Evolutionary conservation across 2,797 vertebrate genomes (phyloP).

Genomic region (Artibeus jamaicensis): DNA sequence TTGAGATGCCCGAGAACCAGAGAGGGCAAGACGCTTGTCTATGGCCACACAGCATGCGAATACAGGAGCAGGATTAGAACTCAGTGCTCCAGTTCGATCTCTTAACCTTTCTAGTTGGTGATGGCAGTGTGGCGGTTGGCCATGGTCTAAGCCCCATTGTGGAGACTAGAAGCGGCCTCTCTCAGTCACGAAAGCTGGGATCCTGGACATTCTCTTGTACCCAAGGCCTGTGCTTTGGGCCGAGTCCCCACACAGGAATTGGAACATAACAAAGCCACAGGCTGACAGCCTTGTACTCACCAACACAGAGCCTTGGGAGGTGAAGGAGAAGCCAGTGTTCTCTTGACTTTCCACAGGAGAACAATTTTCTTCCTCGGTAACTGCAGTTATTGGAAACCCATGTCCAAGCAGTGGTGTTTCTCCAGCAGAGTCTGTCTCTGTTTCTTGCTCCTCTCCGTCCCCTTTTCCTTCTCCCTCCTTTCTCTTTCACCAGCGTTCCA

Average conservation of each 20-base stretch:
- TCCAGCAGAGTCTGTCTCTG: neutral
- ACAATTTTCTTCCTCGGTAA: conserved; percentile 38
- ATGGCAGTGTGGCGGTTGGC: neutral
- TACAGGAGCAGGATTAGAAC: neutral
- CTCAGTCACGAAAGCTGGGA: neutral
- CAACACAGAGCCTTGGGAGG: neutral
- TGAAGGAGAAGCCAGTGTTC: neutral
- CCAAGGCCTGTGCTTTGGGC: neutral
- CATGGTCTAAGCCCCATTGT: fast-evolving
- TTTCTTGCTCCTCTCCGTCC: neutral
- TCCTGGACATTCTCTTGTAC: neutral
- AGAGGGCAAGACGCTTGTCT: neutral
- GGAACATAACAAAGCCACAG: neutral
- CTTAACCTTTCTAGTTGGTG: neutral
- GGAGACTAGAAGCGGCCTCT: neutral
- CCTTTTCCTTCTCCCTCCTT: neutral
- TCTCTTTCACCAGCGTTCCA: neutral
- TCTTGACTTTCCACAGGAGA: conserved; percentile 3
- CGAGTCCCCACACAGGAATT: neutral
- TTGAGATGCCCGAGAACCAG: neutral
- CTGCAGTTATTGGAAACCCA: conserved; percentile 21
- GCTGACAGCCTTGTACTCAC: neutral
- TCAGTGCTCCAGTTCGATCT: fast-evolving
- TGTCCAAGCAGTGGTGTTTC: neutral
- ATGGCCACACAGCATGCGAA: neutral